Conservation (phyloP, 2,113 vertebrate genomes). For the Laticauda laticaudata region DNA sequence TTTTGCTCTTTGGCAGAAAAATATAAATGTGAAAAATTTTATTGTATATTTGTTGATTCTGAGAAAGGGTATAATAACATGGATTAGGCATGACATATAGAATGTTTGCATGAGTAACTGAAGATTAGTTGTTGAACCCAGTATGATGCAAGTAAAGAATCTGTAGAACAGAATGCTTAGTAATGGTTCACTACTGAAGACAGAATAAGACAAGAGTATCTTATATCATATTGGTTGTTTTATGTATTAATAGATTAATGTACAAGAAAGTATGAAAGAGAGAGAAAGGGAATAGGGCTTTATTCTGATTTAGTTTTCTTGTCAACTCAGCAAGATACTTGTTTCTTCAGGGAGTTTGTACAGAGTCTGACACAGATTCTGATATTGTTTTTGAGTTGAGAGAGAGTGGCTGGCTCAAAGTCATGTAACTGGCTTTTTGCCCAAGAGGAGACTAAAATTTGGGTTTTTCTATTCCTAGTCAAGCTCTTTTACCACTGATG, state of each 20-base stretch:
- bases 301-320: not conserved
- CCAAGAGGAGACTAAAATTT: not conserved
- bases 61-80: not conserved
- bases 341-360: not conserved
- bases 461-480: not conserved
- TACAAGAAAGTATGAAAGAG: not conserved
- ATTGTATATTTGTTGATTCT: not conserved
- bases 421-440: not conserved
- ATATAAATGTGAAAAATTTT: not conserved
- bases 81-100: not conserved
- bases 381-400: not conserved
- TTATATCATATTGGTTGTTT: not conserved
- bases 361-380: not conserved
- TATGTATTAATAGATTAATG: not conserved
- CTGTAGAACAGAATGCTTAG: not conserved
- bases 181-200: not conserved
- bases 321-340: not conserved
- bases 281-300: not conserved
- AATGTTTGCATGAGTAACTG: not conserved
- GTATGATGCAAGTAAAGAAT: not conserved
- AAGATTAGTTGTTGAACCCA: not conserved
- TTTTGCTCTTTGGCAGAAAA: not conserved
- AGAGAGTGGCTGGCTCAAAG: not conserved
- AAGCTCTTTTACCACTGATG: not conserved
- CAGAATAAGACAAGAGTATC: not conserved